Conservation (phyloP, 1,140 invertebrate genomes). For the Branchinecta lynchi region DNA sequence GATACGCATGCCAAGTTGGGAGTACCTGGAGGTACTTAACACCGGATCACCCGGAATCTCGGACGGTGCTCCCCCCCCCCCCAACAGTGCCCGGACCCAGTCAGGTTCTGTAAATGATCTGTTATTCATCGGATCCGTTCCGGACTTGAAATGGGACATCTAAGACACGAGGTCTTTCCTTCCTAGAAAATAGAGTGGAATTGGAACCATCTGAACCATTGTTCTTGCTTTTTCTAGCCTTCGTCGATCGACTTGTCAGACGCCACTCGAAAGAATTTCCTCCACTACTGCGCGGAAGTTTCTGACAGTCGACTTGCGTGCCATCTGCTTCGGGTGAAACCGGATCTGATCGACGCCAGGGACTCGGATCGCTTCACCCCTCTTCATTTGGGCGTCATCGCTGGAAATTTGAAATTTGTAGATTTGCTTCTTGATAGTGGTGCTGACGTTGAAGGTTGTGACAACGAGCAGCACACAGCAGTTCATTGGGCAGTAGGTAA, state of each 20-base stretch:
- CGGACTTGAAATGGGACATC: too few relatives aligned
- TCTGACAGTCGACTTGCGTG: slow-evolving; percentile 45
- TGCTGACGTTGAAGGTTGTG: slow-evolving; percentile 71
- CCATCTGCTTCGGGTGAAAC: slow-evolving; percentile 46
- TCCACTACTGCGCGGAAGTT: slow-evolving; percentile 79
- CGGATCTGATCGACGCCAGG: slow-evolving; percentile 55
- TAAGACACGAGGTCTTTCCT: too few relatives aligned
- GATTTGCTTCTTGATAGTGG: slow-evolving; percentile 59
- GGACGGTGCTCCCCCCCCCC: too few relatives aligned
- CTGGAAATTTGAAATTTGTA: slow-evolving; percentile 56
- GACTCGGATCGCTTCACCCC: slow-evolving; percentile 89
- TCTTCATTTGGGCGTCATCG: slow-evolving; percentile 79
- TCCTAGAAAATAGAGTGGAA: too few relatives aligned
- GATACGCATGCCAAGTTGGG: too few relatives aligned
- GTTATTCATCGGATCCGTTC: too few relatives aligned
- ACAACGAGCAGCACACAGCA: slow-evolving; percentile 87
- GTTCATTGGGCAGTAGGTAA: slow-evolving; percentile 95
- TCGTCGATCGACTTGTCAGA: slow-evolving; percentile 33
- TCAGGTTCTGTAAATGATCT: too few relatives aligned
- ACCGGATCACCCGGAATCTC: too few relatives aligned
- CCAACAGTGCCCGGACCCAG: too few relatives aligned
- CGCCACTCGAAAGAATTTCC: slow-evolving; percentile 62
- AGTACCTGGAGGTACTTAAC: too few relatives aligned
- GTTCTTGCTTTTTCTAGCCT: too few relatives aligned
- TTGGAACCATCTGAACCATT: too few relatives aligned